Evolutionary conservation across 2,888 invertebrate species (phyloP).

Genomic region (Dugesia japonica): DNA sequence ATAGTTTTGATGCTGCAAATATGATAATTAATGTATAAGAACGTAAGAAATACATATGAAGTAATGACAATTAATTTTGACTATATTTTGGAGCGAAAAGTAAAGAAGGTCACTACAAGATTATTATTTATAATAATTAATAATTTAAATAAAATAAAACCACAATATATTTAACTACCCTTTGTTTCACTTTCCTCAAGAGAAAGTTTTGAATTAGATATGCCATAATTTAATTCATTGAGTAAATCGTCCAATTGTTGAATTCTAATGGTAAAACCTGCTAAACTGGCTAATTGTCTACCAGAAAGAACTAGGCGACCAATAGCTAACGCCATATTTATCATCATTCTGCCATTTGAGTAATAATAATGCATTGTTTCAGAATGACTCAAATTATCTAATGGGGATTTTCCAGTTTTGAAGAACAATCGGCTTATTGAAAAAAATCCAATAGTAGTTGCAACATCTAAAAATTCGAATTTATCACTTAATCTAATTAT

Average conservation of each 20-base stretch:
- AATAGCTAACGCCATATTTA: conserved; percentile 87
- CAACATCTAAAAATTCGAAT: conserved; percentile 63
- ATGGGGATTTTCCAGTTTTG: conserved; percentile 54
- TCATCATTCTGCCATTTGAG: conserved; percentile 82
- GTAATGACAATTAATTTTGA: too few relatives aligned
- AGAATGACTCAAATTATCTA: conserved; percentile 56
- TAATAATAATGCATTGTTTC: conserved; percentile 79
- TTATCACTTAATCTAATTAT: too few relatives aligned
- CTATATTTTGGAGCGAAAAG: too few relatives aligned
- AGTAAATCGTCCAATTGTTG: conserved; percentile 72
- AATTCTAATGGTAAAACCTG: conserved; percentile 80
- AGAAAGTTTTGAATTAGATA: too few relatives aligned
- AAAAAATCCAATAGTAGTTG: conserved; percentile 84
- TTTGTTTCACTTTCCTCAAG: too few relatives aligned
- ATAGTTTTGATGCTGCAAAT: too few relatives aligned
- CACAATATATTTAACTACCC: too few relatives aligned
- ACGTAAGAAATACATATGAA: too few relatives aligned
- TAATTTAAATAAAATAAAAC: too few relatives aligned
- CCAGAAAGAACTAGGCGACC: conserved; percentile 84
- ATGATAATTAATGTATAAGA: too few relatives aligned
- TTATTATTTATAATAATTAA: too few relatives aligned
- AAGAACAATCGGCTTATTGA: conserved; percentile 87
- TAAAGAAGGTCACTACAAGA: too few relatives aligned
- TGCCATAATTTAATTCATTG: conserved; percentile 54
- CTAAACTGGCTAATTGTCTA: conserved; percentile 74